phyloP scores from a whole-genome alignment of 2,888 invertebrate species.

The Hemithea aestivaria region DNA sequence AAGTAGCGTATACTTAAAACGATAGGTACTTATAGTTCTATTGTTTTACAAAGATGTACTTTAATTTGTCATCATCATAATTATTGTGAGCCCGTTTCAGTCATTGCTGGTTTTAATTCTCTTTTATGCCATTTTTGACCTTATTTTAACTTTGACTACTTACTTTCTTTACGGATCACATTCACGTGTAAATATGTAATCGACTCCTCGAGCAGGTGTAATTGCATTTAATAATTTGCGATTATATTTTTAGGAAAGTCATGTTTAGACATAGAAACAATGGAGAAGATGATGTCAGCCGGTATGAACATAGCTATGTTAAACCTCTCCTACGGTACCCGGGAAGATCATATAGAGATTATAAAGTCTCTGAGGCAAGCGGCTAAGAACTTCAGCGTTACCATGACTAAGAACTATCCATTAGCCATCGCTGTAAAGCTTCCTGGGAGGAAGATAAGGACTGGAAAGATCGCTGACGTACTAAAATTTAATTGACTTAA shows the following conservation, averaged over 20 bases:
- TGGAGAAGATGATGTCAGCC: conserved; percentile 69
- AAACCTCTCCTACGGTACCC: conserved; percentile 58
- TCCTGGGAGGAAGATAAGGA: conserved; percentile 93
- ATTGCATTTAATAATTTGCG: too few relatives aligned
- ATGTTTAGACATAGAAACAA: conserved; percentile 47
- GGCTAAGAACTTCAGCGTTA: conserved; percentile 78
- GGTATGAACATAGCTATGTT: conserved; percentile 77
- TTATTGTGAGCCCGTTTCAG: too few relatives aligned
- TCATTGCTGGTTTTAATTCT: too few relatives aligned
- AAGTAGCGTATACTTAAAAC: too few relatives aligned
- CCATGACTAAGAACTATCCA: conserved; percentile 81
- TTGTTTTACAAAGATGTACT: too few relatives aligned
- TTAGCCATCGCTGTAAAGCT: conserved; percentile 92
- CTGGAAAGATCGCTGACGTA: conserved; percentile 89
- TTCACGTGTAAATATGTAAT: too few relatives aligned
- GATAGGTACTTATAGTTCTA: too few relatives aligned
- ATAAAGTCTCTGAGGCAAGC: conserved; percentile 65
- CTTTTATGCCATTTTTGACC: too few relatives aligned
- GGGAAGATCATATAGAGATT: conserved; percentile 61
- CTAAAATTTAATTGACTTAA: conserved; percentile 14
- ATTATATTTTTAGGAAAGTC: conserved; percentile 54
- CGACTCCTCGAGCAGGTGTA: too few relatives aligned
- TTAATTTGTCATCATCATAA: too few relatives aligned
- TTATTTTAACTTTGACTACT: too few relatives aligned
- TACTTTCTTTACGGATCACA: too few relatives aligned